Evolutionary conservation across 92 coral and sea anemone genomes (phyloP), one percentile per base, ranked within the genome.

Genomic region (Zoanthus solanderi): DNA sequence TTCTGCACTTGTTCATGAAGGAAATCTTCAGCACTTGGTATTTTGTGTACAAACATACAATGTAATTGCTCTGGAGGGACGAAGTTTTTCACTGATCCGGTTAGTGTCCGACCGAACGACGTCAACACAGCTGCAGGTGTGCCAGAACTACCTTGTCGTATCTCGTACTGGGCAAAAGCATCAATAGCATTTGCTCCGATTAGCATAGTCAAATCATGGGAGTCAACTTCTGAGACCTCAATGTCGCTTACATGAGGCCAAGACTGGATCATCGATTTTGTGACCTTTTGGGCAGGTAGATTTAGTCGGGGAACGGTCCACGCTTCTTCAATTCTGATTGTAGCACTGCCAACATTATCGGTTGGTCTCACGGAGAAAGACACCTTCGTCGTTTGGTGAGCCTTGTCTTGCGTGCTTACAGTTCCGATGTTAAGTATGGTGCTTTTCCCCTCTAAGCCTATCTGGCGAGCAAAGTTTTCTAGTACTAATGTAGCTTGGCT

Each of bases 401-500:
- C 78, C 56, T 88, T 66, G 46, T 89, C 87, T 50, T 61, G 67
- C 37, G 90, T 88, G 77, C 67, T 93, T 16, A 93, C 78, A 37
- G 91, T 91, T 28, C 93, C 84, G 79, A 87, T 69, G 74, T 87
- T 61, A 28, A 91, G 85, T 14, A 87, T 71, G 44, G 31, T 71
- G 46, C 69, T 58, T 78, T 87, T 50, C 44, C 90, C 93, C 47
- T 83, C 86, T 58, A 91, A 79, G 78, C 91, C 91, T 30, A 91
- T 75, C 63, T 16, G 46, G 48, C 84, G 71, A 17, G 91, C 89
- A 84, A 88, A 88, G 80, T 76, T 34, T 76, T 76, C 80, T 76
- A 90, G 72, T 78, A 87, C 83, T n/a, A 89, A 88, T 28, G 92
- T 72, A 13, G 92, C 76, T 78, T 92, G 91, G 73, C 91, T 90